Conservation (phyloP, 2,797 vertebrate genomes). For the Agapornis canus region DNA sequence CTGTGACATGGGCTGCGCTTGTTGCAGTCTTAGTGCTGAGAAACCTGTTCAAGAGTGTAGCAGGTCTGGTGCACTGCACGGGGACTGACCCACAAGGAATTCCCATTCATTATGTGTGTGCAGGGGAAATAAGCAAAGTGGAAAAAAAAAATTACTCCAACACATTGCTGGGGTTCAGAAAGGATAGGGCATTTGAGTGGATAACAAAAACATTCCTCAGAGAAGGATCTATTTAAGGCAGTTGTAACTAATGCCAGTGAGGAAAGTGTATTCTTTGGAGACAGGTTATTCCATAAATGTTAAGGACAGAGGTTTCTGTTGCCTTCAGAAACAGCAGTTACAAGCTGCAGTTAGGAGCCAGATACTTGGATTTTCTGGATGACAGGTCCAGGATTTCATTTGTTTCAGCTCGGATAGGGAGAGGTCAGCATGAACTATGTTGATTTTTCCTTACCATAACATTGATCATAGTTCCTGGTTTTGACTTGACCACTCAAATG, state of each 20-base stretch:
- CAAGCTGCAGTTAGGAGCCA: background rate
- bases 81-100: background rate
- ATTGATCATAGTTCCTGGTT: background rate
- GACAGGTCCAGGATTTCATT: background rate
- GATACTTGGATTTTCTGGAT: background rate
- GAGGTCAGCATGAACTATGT: background rate
- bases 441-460: background rate
- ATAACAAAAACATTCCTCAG: background rate
- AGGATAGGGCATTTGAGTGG: background rate
- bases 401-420: background rate
- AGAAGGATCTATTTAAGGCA: slow-evolving; percentile 1
- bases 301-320: background rate
- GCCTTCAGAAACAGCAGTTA: background rate
- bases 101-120: background rate
- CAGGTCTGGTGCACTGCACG: background rate
- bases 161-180: background rate
- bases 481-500: background rate
- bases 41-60: background rate
- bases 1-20: background rate
- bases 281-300: background rate
- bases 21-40: background rate
- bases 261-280: background rate
- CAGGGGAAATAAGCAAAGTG: background rate
- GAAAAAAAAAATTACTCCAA: background rate
- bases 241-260: background rate